These are phyloP conservation scores for Azemiops feae DNA, from an alignment of 2,113 vertebrate genomes.

Conservation along the genomic window DNA sequence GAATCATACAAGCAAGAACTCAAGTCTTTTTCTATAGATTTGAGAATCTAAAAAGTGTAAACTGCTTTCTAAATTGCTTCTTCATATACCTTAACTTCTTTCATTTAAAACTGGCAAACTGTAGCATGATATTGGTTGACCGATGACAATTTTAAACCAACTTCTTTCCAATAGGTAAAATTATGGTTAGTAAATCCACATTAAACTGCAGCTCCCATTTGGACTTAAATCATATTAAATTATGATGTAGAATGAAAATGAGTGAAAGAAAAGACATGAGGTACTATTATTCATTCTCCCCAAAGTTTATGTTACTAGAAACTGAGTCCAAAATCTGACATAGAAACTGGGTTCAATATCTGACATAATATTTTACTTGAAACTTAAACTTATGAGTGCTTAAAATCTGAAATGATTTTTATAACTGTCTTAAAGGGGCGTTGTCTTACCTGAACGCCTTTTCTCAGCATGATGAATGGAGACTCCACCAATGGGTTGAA, in stretches of 20 bases:
- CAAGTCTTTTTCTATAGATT: background rate
- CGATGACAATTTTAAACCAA: background rate
- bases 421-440: background rate
- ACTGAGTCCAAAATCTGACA: background rate
- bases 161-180: background rate
- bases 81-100: background rate
- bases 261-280: background rate
- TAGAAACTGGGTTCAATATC: too few species aligned
- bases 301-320: background rate
- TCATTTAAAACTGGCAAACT: background rate
- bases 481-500: too few species aligned
- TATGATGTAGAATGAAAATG: background rate
- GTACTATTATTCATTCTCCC: background rate
- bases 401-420: background rate
- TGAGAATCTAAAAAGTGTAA: background rate
- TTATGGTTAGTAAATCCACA: background rate
- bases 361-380: too few species aligned
- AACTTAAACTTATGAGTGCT: background rate
- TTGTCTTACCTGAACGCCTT: too few species aligned
- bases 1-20: background rate
- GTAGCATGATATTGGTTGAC: background rate
- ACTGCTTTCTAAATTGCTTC: background rate
- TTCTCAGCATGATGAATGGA: too few species aligned
- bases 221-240: background rate
- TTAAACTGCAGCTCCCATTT: background rate